These are phyloP conservation scores for Procambarus clarkii DNA, from an alignment of 1,140 invertebrate species.

Conservation along the genomic window DNA sequence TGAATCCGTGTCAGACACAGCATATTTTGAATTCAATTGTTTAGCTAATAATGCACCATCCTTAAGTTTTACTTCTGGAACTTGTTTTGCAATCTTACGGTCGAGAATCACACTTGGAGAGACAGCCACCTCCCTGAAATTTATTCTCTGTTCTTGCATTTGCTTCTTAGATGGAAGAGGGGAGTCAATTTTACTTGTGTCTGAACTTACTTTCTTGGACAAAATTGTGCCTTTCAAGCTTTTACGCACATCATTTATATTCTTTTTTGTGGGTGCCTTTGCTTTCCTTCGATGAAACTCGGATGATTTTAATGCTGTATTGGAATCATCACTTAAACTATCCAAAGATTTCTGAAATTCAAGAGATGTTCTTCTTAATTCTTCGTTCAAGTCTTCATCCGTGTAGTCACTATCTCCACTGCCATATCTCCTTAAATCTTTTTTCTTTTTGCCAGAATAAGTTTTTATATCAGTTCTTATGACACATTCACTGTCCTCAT, in stretches of 20 bases:
- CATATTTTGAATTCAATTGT: not conserved
- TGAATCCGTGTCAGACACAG: constrained; percentile 38
- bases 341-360: constrained; percentile 19
- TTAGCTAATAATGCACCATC: not conserved
- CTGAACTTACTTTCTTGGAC: not conserved
- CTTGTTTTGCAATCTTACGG: constrained; percentile 32
- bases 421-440: not conserved
- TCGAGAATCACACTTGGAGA: constrained; percentile 57
- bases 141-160: constrained; percentile 25
- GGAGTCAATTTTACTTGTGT: not conserved
- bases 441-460: constrained; percentile 14
- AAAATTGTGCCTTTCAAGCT: constrained; percentile 29
- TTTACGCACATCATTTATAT: constrained; percentile 38
- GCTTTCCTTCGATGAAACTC: constrained; percentile 39
- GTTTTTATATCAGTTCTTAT: not conserved
- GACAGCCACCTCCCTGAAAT: constrained; percentile 41
- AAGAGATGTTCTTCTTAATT: constrained; percentile 43
- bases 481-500: not conserved
- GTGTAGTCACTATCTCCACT: constrained; percentile 46
- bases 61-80: constrained; percentile 26
- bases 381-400: constrained; percentile 50
- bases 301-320: not conserved
- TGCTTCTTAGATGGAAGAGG: not conserved
- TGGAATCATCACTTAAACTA: not conserved
- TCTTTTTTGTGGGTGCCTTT: constrained; percentile 37